Conservation (phyloP, 2,113 vertebrate genomes). For the Ailurus styani region DNA sequence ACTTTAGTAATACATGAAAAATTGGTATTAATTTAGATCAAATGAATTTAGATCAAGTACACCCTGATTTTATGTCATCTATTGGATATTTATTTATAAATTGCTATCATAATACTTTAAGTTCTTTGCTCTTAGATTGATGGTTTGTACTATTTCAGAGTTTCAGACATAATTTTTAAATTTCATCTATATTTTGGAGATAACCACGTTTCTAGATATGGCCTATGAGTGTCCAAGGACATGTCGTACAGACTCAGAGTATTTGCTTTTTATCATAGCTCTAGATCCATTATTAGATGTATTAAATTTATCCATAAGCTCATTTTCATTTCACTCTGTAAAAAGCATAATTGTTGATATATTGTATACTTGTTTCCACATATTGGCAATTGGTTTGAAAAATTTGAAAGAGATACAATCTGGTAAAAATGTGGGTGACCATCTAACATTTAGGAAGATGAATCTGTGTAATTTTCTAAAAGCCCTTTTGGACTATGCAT, state of each 20-base stretch:
- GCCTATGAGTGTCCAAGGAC: neutral
- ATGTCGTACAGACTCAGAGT: neutral
- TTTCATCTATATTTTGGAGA: neutral
- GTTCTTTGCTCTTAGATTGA: neutral
- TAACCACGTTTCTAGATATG: neutral
- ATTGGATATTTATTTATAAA: neutral
- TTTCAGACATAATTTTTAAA: neutral
- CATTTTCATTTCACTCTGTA: neutral
- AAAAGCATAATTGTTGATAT: neutral
- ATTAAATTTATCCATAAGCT: neutral
- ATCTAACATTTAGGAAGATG: slow-evolving; percentile 33
- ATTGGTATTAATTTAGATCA: neutral
- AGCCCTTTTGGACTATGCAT: neutral
- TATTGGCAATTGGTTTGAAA: neutral
- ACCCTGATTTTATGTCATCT: neutral
- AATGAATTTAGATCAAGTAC: neutral
- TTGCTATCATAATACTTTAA: neutral
- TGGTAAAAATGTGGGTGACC: neutral
- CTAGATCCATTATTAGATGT: neutral
- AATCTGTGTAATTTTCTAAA: neutral
- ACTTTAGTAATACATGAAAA: neutral
- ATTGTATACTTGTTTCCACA: neutral
- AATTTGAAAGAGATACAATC: neutral
- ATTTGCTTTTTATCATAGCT: neutral
- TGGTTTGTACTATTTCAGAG: neutral